Evolutionary conservation across 2,113 vertebrate species (phyloP), one percentile per base, ranked within the genome.

Genomic region (Octodon degus): DNA sequence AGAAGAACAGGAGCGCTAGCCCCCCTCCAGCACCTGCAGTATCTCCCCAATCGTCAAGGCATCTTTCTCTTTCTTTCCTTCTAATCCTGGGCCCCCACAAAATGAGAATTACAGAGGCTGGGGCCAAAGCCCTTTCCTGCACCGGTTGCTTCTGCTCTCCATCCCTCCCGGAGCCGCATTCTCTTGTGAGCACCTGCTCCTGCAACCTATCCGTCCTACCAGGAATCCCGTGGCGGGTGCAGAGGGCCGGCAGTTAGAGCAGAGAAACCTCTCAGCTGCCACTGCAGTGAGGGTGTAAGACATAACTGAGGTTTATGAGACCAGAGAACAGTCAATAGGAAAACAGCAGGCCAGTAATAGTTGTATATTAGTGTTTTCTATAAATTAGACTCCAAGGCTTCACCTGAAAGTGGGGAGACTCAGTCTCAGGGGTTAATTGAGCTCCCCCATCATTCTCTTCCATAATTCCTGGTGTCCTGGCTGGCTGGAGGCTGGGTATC

Each of bases 81-180:
- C 68, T 96, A 76, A 97, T 91, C 93, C 89, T n/a, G 70, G 82
- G 37, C 89, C 95, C 92, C n/a, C 86, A 95, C 77, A 93, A 91
- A 92, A 77, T 4, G 24, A 68, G 62, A 76, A 91, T 97, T 91
- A 95, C 11, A 81, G 83, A 80, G 22, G 79, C 67, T 91, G 83
- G 37, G 89, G 68, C 76, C 81, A 58, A 90, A 0, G 0, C 37
- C 37, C 5, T 5, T 20, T 62, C 40, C 20, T 22, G 60, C 37
- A 40, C n/a, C 1, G 14, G n/a, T 53, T 1, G 24, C 81, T n/a
- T 62, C 85, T 86, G 88, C 30, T 32, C 30, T 47, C 55, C 27
- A 16, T n/a, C 32, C 58, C 62, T 85, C 81, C 58, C 5, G 16
- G 43, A 70, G 88, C 37, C 1, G 0, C 13, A 32, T 30, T 76